Base-by-base conservation (phyloP, 2,113 vertebrate species). In the Callocephalon fimbriatum region DNA sequence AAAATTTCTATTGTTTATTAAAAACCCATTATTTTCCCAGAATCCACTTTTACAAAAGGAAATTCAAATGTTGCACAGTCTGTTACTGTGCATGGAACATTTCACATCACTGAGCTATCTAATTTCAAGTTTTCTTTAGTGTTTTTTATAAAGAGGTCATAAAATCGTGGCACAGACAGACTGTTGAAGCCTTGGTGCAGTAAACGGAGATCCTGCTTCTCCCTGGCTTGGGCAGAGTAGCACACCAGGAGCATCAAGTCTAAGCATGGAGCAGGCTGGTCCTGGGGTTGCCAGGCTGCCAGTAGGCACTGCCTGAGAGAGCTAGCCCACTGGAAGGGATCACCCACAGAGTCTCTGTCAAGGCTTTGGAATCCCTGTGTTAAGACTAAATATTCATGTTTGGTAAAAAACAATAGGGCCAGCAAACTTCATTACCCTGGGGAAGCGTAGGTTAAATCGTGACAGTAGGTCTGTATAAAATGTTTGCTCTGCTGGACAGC, bases 311-410 rank as follows among this genome's bases (percentile, higher is more conserved):
- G 40, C 15, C 10, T 35, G 56, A 58, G 56, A 23, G 19, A 77
- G 48, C 7, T 26, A 79, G 22, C 7, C 25, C 10, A 0, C 17
- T 21, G 48, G 8, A 23, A 84, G 50, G 56, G 21, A 25, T 56
- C 27, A 27, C 21, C 14, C 4, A 0, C 4, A 7, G 4, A 14
- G 20, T 23, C n/a, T 56, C 42, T 79, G 29, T 26, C 1, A 0
- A 50, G 56, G 17, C 20, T 78, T 67, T 6, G 2, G 53, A 40
- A 81, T 4, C 10, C 15, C 6, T 54, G 5, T 21, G 10, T 42
- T 50, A 54, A 47, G 26, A 44, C 14, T 42, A 77, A 76, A 37
- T 35, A 50, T 22, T 74, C 21, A 18, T 16, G 8, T 59, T 50
- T 32, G 26, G 15, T 31, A 61, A 29, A 27, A 93, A 38, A 32